Evolutionary conservation across 2,888 invertebrate genomes (phyloP).

Genomic region (Parnassius glacialis): DNA sequence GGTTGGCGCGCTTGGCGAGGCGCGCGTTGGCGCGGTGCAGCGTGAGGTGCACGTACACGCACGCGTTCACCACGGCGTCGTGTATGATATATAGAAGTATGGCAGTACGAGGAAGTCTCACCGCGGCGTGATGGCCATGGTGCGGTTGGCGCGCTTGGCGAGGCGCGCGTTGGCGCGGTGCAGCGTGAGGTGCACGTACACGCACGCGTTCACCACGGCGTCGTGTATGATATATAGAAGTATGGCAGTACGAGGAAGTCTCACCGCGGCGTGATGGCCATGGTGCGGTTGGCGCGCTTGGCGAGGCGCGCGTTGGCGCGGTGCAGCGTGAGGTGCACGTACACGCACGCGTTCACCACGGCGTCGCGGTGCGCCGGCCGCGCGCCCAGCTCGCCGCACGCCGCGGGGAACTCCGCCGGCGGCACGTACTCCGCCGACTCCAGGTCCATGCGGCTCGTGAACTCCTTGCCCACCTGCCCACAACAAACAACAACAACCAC

Average conservation of each 20-base stretch:
- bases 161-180: conserved; percentile 96
- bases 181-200: conserved; percentile 98
- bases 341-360: conserved; percentile 99
- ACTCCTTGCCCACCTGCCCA: conserved; percentile 94
- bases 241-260: too few relatives aligned
- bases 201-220: conserved; percentile 99
- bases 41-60: conserved; percentile 98
- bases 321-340: conserved; percentile 98
- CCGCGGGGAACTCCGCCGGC: conserved; percentile 95
- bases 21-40: conserved; percentile 96
- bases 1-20: conserved; percentile 93
- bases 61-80: conserved; percentile 98
- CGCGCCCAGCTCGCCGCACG: conserved; percentile 87
- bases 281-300: conserved; percentile 96
- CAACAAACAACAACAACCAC: neutral
- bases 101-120: conserved; percentile 32
- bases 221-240: conserved; percentile 78
- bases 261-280: conserved; percentile 96
- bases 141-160: conserved; percentile 94
- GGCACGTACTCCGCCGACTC: conserved; percentile 92
- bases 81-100: conserved; percentile 54
- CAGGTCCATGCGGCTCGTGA: conserved; percentile 96
- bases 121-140: conserved; percentile 98
- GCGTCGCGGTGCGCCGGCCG: conserved; percentile 94
- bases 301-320: conserved; percentile 94